Evolutionary conservation across 2,797 vertebrate genomes (phyloP).

Genomic region (Sylvia borin): DNA sequence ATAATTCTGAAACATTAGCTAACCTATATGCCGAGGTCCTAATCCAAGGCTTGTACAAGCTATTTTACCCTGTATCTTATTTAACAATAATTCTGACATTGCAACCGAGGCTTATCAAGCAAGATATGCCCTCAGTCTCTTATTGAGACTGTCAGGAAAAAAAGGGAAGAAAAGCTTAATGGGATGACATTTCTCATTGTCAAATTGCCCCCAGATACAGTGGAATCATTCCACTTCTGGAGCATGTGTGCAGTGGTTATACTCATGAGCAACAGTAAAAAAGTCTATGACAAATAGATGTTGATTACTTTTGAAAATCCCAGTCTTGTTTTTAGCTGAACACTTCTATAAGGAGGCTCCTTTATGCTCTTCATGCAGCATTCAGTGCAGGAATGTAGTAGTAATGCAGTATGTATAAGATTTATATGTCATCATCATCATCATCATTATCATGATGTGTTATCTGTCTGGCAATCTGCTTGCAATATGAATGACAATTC

Average conservation of each 20-base stretch:
- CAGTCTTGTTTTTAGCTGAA: background rate
- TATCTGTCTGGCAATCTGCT: slow-evolving; percentile 58
- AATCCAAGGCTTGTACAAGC: background rate
- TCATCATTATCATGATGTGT: slow-evolving; percentile 7
- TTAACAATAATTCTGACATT: background rate
- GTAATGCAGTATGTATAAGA: background rate
- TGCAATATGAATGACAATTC: slow-evolving; percentile 54
- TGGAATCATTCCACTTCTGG: background rate
- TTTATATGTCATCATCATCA: slow-evolving; percentile 17
- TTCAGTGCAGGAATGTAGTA: slow-evolving; percentile 5
- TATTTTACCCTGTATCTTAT: background rate
- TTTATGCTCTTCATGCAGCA: background rate
- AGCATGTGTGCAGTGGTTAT: background rate
- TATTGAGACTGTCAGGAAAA: background rate
- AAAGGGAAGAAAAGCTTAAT: background rate
- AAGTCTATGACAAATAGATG: slow-evolving; percentile 3
- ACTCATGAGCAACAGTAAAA: slow-evolving; percentile 1
- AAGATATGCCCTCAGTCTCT: background rate
- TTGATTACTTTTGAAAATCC: background rate
- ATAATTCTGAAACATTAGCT: background rate
- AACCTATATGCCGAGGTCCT: background rate
- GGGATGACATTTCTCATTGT: slow-evolving; percentile 13
- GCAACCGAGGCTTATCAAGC: background rate
- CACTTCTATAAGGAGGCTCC: background rate
- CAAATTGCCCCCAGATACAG: slow-evolving; percentile 27